These are phyloP conservation scores for Gnathonemus longibarbis DNA, from an alignment of 2,113 vertebrate species.

Conservation along the genomic window DNA sequence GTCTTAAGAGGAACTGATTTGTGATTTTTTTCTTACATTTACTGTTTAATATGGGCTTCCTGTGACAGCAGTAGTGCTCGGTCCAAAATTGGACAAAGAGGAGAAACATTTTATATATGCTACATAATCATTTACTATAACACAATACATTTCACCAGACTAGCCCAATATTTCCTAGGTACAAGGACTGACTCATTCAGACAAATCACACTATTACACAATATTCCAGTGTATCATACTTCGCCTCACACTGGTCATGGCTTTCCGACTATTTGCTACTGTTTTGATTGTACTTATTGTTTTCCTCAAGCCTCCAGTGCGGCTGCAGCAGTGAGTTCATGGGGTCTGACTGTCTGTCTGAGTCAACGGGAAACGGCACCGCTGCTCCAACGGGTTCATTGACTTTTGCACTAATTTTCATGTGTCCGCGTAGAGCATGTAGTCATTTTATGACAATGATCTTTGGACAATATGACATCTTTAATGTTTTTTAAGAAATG, in stretches of 20 bases:
- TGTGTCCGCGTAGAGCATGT: not conserved
- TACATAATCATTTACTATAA: not conserved
- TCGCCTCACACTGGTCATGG: not conserved
- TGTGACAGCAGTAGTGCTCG: not conserved
- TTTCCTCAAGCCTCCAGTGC: not conserved
- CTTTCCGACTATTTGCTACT: not conserved
- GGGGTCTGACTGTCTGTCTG: not conserved
- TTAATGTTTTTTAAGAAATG: not conserved
- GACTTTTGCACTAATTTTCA: not conserved
- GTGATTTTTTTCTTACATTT: not conserved
- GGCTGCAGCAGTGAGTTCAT: not conserved
- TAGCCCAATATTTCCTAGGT: not conserved
- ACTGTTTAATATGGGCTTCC: not conserved
- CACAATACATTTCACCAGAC: not conserved
- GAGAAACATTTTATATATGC: not conserved
- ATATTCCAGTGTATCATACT: not conserved
- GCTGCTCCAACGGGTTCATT: not conserved
- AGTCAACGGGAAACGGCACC: not conserved
- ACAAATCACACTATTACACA: not conserved
- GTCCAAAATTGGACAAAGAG: not conserved
- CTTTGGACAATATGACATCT: not conserved
- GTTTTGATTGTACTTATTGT: not conserved
- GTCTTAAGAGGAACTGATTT: not conserved
- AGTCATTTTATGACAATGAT: not conserved
- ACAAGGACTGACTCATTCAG: not conserved